These are phyloP conservation scores for Sinocyclocheilus anshuiensis DNA, from an alignment of 2,113 vertebrate species.

Conservation along the genomic window DNA sequence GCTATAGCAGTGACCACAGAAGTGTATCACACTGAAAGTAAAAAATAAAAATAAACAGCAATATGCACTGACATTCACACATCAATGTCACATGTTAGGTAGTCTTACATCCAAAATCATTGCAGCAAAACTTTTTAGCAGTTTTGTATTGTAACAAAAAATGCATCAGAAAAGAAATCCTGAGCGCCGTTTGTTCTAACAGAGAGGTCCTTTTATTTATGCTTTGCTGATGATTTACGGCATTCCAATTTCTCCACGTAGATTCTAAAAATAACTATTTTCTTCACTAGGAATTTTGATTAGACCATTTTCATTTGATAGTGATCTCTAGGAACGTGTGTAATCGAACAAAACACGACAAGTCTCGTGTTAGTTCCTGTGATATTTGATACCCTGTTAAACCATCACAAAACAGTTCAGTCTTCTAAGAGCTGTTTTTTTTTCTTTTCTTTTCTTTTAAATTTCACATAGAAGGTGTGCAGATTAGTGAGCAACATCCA, in stretches of 20 bases:
- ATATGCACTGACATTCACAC: constrained; percentile 66
- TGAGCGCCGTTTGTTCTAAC: constrained; percentile 91
- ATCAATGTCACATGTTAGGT: constrained; percentile 83
- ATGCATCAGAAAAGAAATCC: constrained; percentile 76
- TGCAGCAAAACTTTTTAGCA: constrained; percentile 70
- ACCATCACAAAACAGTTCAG: constrained; percentile 72
- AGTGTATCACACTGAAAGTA: constrained; percentile 11
- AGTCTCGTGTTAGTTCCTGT: constrained; percentile 78
- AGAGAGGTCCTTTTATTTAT: constrained; percentile 56
- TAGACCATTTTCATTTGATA: constrained; percentile 89
- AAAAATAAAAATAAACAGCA: constrained; percentile 30
- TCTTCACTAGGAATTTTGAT: constrained; percentile 85
- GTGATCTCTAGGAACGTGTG: constrained; percentile 76
- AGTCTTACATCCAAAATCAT: constrained; percentile 76
- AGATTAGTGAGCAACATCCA: constrained; percentile 65
- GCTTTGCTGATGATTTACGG: constrained; percentile 39
- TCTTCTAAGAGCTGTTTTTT: constrained; percentile 73
- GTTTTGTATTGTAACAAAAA: constrained; percentile 74
- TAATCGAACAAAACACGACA: constrained; percentile 80
- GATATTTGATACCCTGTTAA: constrained; percentile 92
- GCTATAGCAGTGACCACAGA: not conserved
- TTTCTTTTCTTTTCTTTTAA: constrained; percentile 63
- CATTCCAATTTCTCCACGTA: constrained; percentile 64
- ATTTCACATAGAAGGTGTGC: constrained; percentile 63
- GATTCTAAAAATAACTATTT: constrained; percentile 61